Base-by-base conservation (phyloP, 2,888 invertebrate species). In the Acanthoscelides obtectus region DNA sequence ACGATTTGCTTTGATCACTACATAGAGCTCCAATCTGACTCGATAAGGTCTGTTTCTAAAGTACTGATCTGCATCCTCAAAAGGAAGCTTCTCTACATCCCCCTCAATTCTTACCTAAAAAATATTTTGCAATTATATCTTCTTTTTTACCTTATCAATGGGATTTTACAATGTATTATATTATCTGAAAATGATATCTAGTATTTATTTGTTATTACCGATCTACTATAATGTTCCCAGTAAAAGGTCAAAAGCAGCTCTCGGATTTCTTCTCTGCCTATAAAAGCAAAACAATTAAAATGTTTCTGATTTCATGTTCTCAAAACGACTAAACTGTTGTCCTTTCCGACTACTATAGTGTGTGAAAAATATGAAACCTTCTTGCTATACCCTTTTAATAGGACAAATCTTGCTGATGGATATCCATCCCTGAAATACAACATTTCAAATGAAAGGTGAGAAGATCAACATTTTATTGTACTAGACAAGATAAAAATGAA, bases 291-390 rank as follows among this genome's bases (percentile, higher is more conserved):
- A 45, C 20, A 64, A 12, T 45, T 1, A 12, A 45, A 45, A 1
- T 12, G 22, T 70, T 21, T 21, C 20, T 66, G 66, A 17, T n/a
- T 66, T 8, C 17, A 8, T 66, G 8, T 2, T 66, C 20, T 21
- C 66, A 66, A 66, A 20, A 64, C 86, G 84, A 82, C 92, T 94
- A 87, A 99, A 87, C 85, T 99, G 97, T 73, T 86, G 86, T 19
- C 95, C 97, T 87, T 99, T 99, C 68, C 95, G 90, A 82, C 99
- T 99, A 22, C 89, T 91, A 84, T 96, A 96, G 86, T 99, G 98
- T 0, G 99, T 97, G 81, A 93, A 99, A 86, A 99, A 99, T 76
- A 91, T 92, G 83, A 98, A 98, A 1, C 99, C 99, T 25, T 84
- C 91, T 72, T 88, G 68, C 92, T 92, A 86, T 90, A 96, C 8